Percentiles rank a stretch among this genome's conserved stretches.
These are phyloP conservation scores for Thalassoma bifasciatum DNA, from an alignment of 2,113 vertebrate genomes.

Conservation along the genomic window DNA sequence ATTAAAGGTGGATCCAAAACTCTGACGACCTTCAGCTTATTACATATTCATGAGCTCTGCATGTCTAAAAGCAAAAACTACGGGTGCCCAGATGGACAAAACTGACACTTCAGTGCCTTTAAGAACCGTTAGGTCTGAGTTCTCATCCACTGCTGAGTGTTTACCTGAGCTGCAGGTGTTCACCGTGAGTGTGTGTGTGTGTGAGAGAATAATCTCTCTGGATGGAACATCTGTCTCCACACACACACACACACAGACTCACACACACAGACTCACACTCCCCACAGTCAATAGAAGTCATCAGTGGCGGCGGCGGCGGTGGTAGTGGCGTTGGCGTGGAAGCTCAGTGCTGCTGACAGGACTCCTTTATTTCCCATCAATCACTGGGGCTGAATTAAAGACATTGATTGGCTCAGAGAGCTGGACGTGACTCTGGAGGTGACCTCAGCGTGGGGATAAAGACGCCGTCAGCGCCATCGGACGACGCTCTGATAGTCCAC, in stretches of 20 bases:
- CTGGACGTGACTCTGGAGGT: background rate
- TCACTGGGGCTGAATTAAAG: constrained; percentile 32
- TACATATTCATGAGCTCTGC: too few species aligned
- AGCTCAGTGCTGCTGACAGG: constrained; percentile 7
- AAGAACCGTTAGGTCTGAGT: too few species aligned
- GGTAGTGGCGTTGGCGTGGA: too few species aligned
- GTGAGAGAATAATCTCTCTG: background rate
- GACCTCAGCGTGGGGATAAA: background rate
- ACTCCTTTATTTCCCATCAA: constrained; percentile 44
- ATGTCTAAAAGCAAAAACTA: too few species aligned
- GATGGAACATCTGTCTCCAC: background rate
- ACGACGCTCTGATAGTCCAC: background rate
- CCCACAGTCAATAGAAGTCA: constrained; percentile 4
- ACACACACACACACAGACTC: background rate
- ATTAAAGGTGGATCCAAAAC: background rate
- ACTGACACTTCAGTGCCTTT: too few species aligned
- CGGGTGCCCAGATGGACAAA: too few species aligned
- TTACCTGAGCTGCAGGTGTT: too few species aligned
- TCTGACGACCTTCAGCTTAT: too few species aligned
- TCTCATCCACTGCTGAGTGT: too few species aligned
- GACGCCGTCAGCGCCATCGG: constrained; percentile 5
- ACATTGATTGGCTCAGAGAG: constrained; percentile 17
- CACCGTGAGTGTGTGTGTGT: background rate
- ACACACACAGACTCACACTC: background rate
- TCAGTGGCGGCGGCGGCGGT: background rate